A percentile compares a stretch with the other conserved stretches of the same genome.
These are phyloP conservation scores for Siniperca knerii DNA, from an alignment of 2,113 vertebrate genomes.

Conservation along the genomic window DNA sequence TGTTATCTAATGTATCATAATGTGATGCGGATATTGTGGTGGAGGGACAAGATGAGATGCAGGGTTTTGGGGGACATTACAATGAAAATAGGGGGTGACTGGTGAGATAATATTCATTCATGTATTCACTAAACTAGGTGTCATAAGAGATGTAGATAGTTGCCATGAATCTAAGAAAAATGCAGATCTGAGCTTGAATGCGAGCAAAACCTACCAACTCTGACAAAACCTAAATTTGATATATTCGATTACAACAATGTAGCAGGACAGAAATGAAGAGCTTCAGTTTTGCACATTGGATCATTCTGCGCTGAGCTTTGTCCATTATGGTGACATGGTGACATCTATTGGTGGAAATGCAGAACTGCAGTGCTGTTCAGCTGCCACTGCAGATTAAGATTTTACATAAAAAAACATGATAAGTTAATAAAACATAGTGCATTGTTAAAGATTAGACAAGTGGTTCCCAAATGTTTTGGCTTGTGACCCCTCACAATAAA, in stretches of 20 bases:
- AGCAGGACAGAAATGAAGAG: neutral
- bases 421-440: neutral
- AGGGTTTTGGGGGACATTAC: constrained; percentile 31
- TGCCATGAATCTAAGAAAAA: constrained; percentile 22
- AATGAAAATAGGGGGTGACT: constrained; percentile 49
- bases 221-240: neutral
- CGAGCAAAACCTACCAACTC: too few relatives aligned
- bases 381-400: neutral
- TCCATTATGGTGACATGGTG: constrained; percentile 30
- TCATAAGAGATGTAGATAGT: constrained; percentile 35
- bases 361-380: constrained; percentile 21
- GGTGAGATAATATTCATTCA: constrained; percentile 34
- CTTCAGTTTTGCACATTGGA: neutral
- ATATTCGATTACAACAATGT: neutral
- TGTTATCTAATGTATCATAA: constrained; percentile 70
- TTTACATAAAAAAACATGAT: too few relatives aligned
- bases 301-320: neutral
- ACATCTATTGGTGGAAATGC: constrained; percentile 65
- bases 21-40: constrained; percentile 73
- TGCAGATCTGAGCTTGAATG: constrained; percentile 5
- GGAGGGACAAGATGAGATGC: constrained; percentile 22
- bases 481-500: too few relatives aligned
- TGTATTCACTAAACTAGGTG: constrained; percentile 4
- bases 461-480: too few relatives aligned
- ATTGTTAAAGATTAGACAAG: neutral